Conservation (phyloP, 1,140 invertebrate species). For the Drosophila pachea region DNA sequence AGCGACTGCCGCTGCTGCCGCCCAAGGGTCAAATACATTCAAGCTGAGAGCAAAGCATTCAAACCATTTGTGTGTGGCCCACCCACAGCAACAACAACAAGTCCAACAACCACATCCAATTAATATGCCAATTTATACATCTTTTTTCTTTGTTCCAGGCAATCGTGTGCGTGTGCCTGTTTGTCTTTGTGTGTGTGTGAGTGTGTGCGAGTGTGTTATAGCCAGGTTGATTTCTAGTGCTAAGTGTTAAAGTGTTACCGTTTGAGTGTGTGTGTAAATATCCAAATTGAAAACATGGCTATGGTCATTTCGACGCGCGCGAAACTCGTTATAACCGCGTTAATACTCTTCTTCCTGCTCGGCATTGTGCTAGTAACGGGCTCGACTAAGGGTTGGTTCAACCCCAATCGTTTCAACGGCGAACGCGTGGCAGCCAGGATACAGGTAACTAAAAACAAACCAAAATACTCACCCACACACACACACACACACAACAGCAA, state of each 20-base stretch:
- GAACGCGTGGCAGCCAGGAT: conserved; percentile 79
- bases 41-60: conserved; percentile 30
- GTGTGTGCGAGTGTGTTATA: conserved; percentile 1
- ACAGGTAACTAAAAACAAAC: conserved; percentile 66
- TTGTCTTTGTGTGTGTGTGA: too few relatives aligned
- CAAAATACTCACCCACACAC: neutral
- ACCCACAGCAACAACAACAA: conserved; percentile 14
- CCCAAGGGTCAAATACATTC: conserved; percentile 62
- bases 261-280: conserved; percentile 14
- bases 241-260: conserved; percentile 38
- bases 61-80: conserved; percentile 58
- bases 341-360: conserved; percentile 80
- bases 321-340: conserved; percentile 80
- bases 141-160: conserved; percentile 52
- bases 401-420: conserved; percentile 76
- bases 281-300: conserved; percentile 80
- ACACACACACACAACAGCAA: conserved; percentile 14
- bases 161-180: conserved; percentile 36
- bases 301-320: conserved; percentile 82
- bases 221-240: conserved; percentile 20
- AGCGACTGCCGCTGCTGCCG: neutral
- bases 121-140: conserved; percentile 47
- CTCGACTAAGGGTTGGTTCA: conserved; percentile 80
- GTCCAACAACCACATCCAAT: conserved; percentile 33
- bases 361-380: conserved; percentile 81